Base-by-base conservation (phyloP, 2,797 vertebrate genomes). In the Rhincodon typus region DNA sequence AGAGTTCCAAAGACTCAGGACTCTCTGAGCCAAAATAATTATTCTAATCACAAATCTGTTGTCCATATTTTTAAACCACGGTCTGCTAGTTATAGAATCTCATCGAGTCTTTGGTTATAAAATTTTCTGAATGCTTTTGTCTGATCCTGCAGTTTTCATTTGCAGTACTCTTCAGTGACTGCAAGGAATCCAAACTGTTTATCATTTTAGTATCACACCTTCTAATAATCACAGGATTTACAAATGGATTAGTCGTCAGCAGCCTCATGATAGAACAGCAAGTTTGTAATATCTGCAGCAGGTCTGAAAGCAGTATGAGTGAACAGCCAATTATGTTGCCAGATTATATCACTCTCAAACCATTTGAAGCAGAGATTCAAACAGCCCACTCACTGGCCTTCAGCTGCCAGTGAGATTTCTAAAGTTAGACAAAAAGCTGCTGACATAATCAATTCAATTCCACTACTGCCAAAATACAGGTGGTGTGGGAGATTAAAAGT, bases 371-470 rank as follows among this genome's bases (percentile, higher is more conserved):
- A 42, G 7, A 93, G n/a, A 42, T 69, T 66, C 62, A 66, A 12
- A 66, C n/a, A 93, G 62, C n/a, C n/a, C 66, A 66, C 90, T 42
- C 66, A 93, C 90, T 42, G 90, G 90, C 90, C n/a, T 93, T 67
- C 66, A 93, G 69, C 19, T 42, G 90, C 62, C 90, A 38, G n/a
- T 69, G 66, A 38, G n/a, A 93, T 42, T 46, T 93, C 66, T 93
- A 93, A 69, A 69, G 90, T 93, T 93, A 69, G 90, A 93, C 38
- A 67, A 82, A 93, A 93, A 93, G 21, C 66, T 42, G 19, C n/a
- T 42, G 90, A 69, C 62, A n/a, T 67, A 2, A 21, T 93, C 90
- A 69, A 38, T 42, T 42, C 62, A 17, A 21, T 93, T 93, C 62
- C 67, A 67, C 67, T 69, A 93, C 42, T 93, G 42, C 21, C 66